Base-by-base conservation (phyloP, 2,797 vertebrate genomes). In the Acropternis orthonyx region DNA sequence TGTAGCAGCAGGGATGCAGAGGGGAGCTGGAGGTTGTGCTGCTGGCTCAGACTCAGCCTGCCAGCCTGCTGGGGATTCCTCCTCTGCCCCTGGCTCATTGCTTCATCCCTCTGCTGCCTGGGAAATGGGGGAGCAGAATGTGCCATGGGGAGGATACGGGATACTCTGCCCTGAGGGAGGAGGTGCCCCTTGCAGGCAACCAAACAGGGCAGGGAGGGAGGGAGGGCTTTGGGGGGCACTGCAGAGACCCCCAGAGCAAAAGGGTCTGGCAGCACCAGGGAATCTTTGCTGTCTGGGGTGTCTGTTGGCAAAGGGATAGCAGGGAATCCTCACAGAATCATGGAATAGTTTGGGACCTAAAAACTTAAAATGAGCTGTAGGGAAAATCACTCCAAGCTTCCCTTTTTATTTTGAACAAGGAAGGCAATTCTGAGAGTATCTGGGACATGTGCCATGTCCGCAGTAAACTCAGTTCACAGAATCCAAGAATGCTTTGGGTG, bases 71-170 rank as follows among this genome's bases (percentile, higher is more conserved):
- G 32, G 27, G 71, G 32, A 20, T 49, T 89, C 27, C 18, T 56
- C 61, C 36, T 27, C 48, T 43, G 22, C 14, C 15, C 15, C 46
- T 30, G 36, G 28, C 51, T 65, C 22, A 37, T 51, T 49, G 16
- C 16, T 48, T 30, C 20, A 12, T 56, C 43, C 59, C 34, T 69
- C 61, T 46, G 26, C 21, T 37, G 34, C 10, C 49, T 34, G 8
- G 21, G 6, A 63, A 68, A 55, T 8, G 43, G 43, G 22, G 15
- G 28, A 63, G 56, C 16, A 28, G 43, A 1, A 8, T 61, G 52
- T 48, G 28, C 46, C 1, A 0, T 0, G 2, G 69, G 19, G 44
- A 63, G 52, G 58, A 8, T 18, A 12, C 39, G 6, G 79, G 49
- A 13, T 52, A 34, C 52, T 54, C 67, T 20, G 22, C 27, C 26